Evolutionary conservation across 2,888 invertebrate species (phyloP).

Genomic region (Trileptium ribeirensis): DNA sequence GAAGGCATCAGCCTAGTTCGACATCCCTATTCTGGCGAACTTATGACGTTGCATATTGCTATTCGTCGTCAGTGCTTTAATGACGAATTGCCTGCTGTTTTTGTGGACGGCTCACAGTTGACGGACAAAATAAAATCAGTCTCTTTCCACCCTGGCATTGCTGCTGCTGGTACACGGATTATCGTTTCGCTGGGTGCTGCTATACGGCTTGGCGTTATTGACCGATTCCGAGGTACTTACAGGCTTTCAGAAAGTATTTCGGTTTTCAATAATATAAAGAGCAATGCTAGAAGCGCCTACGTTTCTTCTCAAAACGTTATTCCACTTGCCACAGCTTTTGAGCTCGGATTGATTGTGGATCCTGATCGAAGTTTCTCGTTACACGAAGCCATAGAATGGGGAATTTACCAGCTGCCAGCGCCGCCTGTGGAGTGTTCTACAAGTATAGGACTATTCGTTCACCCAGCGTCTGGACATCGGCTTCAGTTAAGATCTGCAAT

Average conservation of each 20-base stretch:
- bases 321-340: neutral
- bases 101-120: neutral
- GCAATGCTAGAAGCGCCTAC: too few relatives aligned
- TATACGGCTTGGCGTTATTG: neutral
- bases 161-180: neutral
- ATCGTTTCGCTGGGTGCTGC: neutral
- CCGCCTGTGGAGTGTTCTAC: too few relatives aligned
- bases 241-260: neutral
- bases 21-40: neutral
- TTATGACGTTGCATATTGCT: neutral
- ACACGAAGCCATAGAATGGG: neutral
- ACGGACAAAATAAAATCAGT: neutral
- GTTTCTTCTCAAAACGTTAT: neutral
- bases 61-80: neutral
- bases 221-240: neutral
- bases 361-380: neutral
- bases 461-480: conserved; percentile 67
- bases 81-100: neutral
- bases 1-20: neutral
- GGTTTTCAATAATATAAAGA: too few relatives aligned
- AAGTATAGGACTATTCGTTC: neutral
- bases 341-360: neutral
- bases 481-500: conserved; percentile 68
- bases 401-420: conserved; percentile 55
- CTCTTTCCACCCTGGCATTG: too few relatives aligned